Evolutionary conservation across 2,797 vertebrate species (phyloP), one percentile per base, ranked within the genome.

Genomic region (Anguilla anguilla): DNA sequence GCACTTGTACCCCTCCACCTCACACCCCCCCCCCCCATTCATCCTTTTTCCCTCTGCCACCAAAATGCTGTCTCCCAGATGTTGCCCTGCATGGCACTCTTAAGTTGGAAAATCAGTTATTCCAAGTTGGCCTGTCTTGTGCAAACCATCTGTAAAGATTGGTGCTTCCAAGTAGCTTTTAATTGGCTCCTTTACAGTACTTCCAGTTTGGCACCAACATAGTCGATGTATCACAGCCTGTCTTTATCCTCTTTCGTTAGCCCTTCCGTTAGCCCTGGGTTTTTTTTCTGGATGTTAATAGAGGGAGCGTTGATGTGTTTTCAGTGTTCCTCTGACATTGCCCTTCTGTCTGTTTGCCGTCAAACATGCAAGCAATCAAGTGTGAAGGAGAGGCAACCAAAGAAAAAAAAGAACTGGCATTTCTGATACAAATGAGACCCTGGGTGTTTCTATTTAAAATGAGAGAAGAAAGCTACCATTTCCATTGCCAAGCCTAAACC

Each of bases 311-410:
- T 22, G 13, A 25, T 51, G 86, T 83, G 77, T 59, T 85, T 59
- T 55, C 51, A 9, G 46, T 85, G 39, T 49, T 81, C 77, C 77
- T 25, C 77, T 61, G 6, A 46, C 55, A 51, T 39, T 28, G 67
- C 67, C 53, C 51, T 59, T 10, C 10, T 13, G 1, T 87, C 74
- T 85, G 83, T 82, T 87, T 89, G 57, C 28, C 57, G 3, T 57
- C 85, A 86, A 88, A 86, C 88, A 86, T 81, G 28, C 31, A 67
- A 86, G 39, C 74, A 61, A 51, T 28, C 72, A 69, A 59, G 72
- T 81, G n/a, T 89, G 53, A 89, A 86, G 61, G 64, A 72, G 57
- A 51, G 46, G 43, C 85, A 86, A 31, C 64, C 10, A 51, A 46
- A 49, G 22, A 51, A 64, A 67, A 46, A 39, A 22, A 61, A 81